Evolutionary conservation across 2,888 invertebrate genomes (phyloP).

Genomic region (Nebria salina): DNA sequence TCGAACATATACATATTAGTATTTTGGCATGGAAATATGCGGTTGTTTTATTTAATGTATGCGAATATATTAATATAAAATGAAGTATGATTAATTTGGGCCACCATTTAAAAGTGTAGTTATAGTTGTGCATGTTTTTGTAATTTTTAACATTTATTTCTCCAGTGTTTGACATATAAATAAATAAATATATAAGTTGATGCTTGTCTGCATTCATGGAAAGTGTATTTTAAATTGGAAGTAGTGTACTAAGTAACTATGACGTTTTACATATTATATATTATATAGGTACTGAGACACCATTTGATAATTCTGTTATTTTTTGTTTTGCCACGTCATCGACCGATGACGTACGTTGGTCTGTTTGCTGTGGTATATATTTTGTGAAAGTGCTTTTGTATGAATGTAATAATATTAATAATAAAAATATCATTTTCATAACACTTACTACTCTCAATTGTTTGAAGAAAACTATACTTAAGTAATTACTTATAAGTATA

Average conservation of each 20-base stretch:
- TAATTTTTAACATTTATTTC: background rate
- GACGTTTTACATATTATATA: constrained; percentile 13
- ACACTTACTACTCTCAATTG: constrained; percentile 21
- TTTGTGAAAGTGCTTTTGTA: constrained; percentile 42
- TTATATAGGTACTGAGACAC: constrained; percentile 9
- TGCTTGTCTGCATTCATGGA: constrained; percentile 11
- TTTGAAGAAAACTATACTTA: constrained; percentile 22
- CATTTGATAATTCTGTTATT: constrained; percentile 26
- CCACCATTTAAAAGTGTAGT: background rate
- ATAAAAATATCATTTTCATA: constrained; percentile 33
- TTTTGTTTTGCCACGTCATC: constrained; percentile 22
- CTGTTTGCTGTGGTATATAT: constrained; percentile 17
- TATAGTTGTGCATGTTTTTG: background rate
- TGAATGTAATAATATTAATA: constrained; percentile 39
- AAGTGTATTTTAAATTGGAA: background rate
- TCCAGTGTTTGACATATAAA: constrained; percentile 1
- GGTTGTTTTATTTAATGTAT: background rate
- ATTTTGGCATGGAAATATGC: background rate
- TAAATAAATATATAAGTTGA: constrained; percentile 15
- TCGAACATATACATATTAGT: too few relatives aligned
- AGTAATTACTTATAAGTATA: constrained; percentile 5
- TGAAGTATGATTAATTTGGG: background rate
- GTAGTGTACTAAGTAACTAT: constrained; percentile 10
- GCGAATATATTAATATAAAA: background rate
- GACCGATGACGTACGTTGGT: constrained; percentile 23